Base-by-base conservation (phyloP, 2,888 invertebrate species). In the Endomychus coccineus region DNA sequence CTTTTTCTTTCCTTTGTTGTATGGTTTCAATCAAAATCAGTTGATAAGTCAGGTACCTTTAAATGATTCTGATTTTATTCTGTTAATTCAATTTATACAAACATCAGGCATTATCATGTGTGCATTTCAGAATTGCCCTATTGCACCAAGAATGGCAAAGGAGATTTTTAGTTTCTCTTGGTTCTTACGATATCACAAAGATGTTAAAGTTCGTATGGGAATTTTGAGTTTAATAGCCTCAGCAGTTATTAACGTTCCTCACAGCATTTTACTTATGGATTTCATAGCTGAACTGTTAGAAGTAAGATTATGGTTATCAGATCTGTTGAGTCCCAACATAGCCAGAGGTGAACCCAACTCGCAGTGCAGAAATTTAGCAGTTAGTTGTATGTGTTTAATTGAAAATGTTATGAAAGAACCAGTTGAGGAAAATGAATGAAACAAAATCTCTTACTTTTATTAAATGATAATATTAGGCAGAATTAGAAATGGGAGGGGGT, bases 1-100 rank as follows among this genome's bases (percentile, higher is more conserved):
- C 27, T 94, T 92, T 58, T 90, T 92, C 66, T 92, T 85, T 57
- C 86, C 89, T 0, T 61, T 89, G 1, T 59, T 88, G 0, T 73
- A 78, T 13, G 84, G 83, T 0, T 77, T 78, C 44, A 77, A 77
- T 0, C 69, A 69, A 21, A 71, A 73, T 24, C 75, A 77, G 52
- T 66, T 72, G 55, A 44, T 69, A 1, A 63, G 73, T 2, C 69
- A 71, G 43, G 69, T 70, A 11, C 57, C 75, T 5, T 70, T 71
- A 30, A 72, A 76, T 32, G 81, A 84, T 49, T 69, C 74, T 1
- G 81, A 82, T 48, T 77, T 74, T 37, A 69, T 81, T 14, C 55
- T 88, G 3, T 55, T 87, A n/a, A 66, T 79, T 1, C 76, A 78
- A 50, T 83, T 79, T 49, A 54, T 89, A 1, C 73, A 78, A 7